Evolutionary conservation across 2,797 vertebrate genomes (phyloP).

Genomic region (Sebastes diaconus): DNA sequence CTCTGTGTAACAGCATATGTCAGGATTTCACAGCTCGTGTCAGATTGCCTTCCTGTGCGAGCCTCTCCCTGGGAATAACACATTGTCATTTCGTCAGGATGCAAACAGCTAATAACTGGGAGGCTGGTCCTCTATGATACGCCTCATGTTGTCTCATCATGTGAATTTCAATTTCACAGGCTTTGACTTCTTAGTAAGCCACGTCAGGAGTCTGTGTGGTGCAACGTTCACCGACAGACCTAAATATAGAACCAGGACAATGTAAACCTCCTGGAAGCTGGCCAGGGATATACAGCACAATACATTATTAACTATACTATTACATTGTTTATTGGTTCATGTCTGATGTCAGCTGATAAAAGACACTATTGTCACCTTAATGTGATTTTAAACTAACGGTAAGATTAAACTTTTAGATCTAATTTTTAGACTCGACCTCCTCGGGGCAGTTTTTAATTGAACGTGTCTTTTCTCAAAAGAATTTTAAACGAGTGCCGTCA

Average conservation of each 20-base stretch:
- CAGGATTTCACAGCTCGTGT: conserved; percentile 21
- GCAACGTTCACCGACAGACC: neutral
- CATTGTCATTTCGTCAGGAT: conserved; percentile 20
- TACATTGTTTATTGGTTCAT: neutral
- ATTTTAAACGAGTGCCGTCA: conserved; percentile 21
- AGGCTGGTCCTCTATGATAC: neutral
- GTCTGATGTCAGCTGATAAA: conserved; percentile 6
- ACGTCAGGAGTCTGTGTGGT: neutral
- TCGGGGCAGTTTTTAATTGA: conserved; percentile 39
- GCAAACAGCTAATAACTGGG: conserved; percentile 19
- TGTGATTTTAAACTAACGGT: neutral
- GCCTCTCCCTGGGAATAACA: conserved; percentile 3
- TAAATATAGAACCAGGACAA: conserved; percentile 24
- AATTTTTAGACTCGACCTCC: neutral
- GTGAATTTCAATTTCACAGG: conserved; percentile 24
- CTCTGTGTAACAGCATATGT: conserved; percentile 29
- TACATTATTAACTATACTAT: neutral
- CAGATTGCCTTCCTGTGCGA: neutral
- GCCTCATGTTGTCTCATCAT: conserved; percentile 16
- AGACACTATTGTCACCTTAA: neutral
- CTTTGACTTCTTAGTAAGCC: conserved; percentile 10
- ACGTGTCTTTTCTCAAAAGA: conserved; percentile 21
- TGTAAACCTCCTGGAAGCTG: conserved; percentile 1
- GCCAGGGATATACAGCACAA: neutral
- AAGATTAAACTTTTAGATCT: neutral